Evolutionary conservation across 2,797 vertebrate genomes (phyloP).

Genomic region (Dendrocincla fuliginosa): DNA sequence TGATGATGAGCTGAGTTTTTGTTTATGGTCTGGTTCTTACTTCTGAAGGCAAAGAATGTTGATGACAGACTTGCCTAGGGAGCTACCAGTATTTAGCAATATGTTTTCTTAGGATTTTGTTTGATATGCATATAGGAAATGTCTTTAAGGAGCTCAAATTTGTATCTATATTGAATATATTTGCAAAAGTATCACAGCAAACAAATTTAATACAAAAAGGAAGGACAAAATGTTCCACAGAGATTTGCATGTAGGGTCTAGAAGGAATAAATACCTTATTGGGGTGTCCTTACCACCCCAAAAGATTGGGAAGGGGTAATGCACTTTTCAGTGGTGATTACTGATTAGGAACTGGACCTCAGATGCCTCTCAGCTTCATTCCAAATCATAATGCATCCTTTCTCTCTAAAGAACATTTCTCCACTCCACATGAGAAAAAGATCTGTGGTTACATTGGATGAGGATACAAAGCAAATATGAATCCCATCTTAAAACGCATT

Average conservation of each 20-base stretch:
- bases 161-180: neutral
- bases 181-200: neutral
- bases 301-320: neutral
- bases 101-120: neutral
- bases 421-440: neutral
- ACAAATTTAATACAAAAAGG: neutral
- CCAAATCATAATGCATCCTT: neutral
- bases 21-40: neutral
- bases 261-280: neutral
- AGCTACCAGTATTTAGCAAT: neutral
- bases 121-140: neutral
- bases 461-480: neutral
- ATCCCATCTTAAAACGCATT: neutral
- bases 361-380: neutral
- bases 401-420: neutral
- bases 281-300: too few species aligned
- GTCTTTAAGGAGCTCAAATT: neutral
- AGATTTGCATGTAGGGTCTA: neutral
- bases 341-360: neutral
- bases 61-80: neutral
- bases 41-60: neutral
- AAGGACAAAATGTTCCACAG: neutral
- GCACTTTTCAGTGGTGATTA: neutral
- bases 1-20: neutral
- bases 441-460: rapidly evolving